Percentiles rank a stretch among this genome's conserved stretches.
These are phyloP conservation scores for Calosoma granatense DNA, from an alignment of 1,140 invertebrate genomes.

Conservation along the genomic window DNA sequence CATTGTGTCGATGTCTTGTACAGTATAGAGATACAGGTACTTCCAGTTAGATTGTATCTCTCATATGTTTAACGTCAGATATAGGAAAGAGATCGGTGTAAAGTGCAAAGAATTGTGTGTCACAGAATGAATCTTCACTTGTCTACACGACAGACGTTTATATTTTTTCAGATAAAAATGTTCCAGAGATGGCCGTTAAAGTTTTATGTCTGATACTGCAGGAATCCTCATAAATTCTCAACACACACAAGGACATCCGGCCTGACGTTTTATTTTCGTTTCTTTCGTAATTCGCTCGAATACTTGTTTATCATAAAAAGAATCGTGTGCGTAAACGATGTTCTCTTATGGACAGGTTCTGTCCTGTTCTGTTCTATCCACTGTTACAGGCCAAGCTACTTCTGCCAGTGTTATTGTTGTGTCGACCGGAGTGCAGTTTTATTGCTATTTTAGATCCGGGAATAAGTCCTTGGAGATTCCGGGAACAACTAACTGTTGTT, in stretches of 20 bases:
- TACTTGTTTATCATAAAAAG: conserved; percentile 1
- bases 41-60: no score
- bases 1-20: no score
- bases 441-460: neutral
- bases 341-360: neutral
- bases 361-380: neutral
- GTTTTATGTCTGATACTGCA: neutral
- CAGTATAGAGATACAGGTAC: no score
- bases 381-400: neutral
- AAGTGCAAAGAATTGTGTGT: neutral
- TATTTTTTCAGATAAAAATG: neutral
- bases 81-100: no score
- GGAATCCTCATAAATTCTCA: neutral
- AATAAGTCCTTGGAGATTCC: neutral
- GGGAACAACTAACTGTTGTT: neutral
- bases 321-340: neutral
- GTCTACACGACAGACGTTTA: neutral
- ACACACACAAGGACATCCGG: neutral
- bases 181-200: neutral
- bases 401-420: no score
- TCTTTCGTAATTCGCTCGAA: neutral
- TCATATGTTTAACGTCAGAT: neutral
- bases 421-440: no score
- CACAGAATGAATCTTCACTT: neutral
- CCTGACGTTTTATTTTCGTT: neutral